Percentiles rank a stretch among this genome's conserved stretches.
Conservation (phyloP, 2,113 vertebrate species). For the Otus sunia region DNA sequence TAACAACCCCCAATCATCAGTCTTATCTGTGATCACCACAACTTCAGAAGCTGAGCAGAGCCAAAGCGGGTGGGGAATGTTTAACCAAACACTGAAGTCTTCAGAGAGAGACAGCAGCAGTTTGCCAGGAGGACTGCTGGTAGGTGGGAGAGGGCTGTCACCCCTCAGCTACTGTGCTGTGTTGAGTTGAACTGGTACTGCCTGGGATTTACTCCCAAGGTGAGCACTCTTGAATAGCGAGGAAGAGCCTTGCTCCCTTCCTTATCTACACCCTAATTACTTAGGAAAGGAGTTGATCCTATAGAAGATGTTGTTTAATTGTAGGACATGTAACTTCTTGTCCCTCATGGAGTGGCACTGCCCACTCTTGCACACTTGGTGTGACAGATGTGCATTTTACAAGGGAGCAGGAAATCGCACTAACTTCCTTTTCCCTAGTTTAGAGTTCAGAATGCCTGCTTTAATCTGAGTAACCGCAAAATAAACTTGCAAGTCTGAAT, state of each 20-base stretch:
- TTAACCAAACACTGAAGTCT: rapidly evolving
- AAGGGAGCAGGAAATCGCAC: not conserved
- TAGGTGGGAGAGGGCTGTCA: not conserved
- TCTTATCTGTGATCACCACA: not conserved
- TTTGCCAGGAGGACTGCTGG: not conserved
- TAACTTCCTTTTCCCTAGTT: not conserved
- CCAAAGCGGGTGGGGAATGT: not conserved
- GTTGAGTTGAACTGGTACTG: no score
- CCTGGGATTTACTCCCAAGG: not conserved
- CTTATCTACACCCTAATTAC: not conserved
- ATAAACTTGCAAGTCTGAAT: not conserved
- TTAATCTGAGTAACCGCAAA: not conserved
- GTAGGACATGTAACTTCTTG: not conserved
- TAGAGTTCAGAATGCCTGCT: not conserved
- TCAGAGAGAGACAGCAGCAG: not conserved
- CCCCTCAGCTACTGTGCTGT: rapidly evolving
- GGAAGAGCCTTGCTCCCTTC: not conserved
- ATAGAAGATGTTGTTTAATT: not conserved
- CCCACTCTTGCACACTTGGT: not conserved
- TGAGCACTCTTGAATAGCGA: not conserved
- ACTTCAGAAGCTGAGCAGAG: not conserved
- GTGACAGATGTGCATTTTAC: not conserved
- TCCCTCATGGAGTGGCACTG: not conserved
- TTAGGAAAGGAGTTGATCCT: not conserved
- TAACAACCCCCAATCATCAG: not conserved